Base-by-base conservation (phyloP, 2,888 invertebrate genomes). In the Hyposoter didymator region DNA sequence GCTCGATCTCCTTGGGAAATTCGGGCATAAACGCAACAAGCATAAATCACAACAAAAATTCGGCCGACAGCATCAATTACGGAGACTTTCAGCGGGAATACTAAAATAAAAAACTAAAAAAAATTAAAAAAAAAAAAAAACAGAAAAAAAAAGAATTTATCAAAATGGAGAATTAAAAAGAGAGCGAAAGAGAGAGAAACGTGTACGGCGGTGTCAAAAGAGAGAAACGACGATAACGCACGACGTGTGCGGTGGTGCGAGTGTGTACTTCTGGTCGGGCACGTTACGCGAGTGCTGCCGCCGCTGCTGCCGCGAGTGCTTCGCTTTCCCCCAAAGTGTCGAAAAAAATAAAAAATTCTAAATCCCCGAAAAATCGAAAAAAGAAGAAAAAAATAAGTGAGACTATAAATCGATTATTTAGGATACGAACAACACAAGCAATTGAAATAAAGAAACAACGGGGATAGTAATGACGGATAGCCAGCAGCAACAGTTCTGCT, bases 401-500 rank as follows among this genome's bases (percentile, higher is more conserved):
- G 82, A 84, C 28, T 8, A 64, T 59, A 39, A 78, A 49, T 75
- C 78, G 84, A 62, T 88, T 47, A 55, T 72, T 47, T 73, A 74
- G 84, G 52, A 88, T 84, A 85, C 78, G 82, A 88, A 87, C 78
- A 85, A 87, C 82, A 84, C 79, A 90, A 90, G 90, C 90, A 90
- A 86, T 81, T 47, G 35, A 78, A 74, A 49, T 70, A 49, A 74
- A 81, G 83, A 62, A 79, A 80, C 59, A 62, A 81, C 81, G 81
- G 75, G 82, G 91, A 92, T 91, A 85, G 87, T 87, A 94, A 93
- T 94, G 94, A 93, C 94, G 93, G 93, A 93, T 93, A 93, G 93
- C 91, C 89, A 89, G 86, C 97, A 97, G 95, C 97, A 97, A 95
- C 97, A 97, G 95, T 97, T 97, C 95, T 97, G 97, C 95, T 96